Base-by-base conservation (phyloP, 1,140 invertebrate species). In the Drosophila murphyi region DNA sequence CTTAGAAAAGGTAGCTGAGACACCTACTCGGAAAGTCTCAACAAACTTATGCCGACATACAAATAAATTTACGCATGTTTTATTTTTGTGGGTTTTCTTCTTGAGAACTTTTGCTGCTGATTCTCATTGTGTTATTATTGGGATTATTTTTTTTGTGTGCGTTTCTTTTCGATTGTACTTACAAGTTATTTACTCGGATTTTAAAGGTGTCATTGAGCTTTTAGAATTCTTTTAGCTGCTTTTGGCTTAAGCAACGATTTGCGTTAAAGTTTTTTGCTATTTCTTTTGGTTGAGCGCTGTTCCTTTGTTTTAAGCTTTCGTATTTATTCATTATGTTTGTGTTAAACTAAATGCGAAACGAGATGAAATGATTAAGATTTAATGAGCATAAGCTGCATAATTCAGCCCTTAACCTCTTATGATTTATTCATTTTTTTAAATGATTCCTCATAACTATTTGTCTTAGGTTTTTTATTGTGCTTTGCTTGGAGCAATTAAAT, bases 1-100 rank as follows among this genome's bases (percentile, higher is more conserved):
- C 64, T 85, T 83, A 65, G 51, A 10, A 32, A 28, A 61, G 68
- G 51, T 65, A 37, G 64, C 64, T 50, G n/a, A 34, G 55, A 50
- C 63, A 47, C 51, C 70, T 60, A 67, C 70, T 72, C 48, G 43
- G 29, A 57, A 8, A 63, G 51, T 67, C 52, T 39, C 57, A 28
- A 52, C 10, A 64, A 32, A 28, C 34, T 39, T 20, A 43, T 6
- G 28, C 10, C 34, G 6, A 31, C n/a, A 29, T 31, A n/a, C 8
- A 48, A 8, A 32, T 4, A 34, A 41, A 51, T 34, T 37, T 2
- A 10, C 28, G n/a, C 12, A 3, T 41, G 5, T 50, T 52, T 47
- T 37, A 28, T 64, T 50, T 41, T 50, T 31, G 10, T 29, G 29
- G 62, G 34, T 51, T 57, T 28, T 60, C 45, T 55, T 29, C 55